Evolutionary conservation across 1,140 invertebrate species (phyloP), one percentile per base, ranked within the genome.

Genomic region (Mya arenaria): DNA sequence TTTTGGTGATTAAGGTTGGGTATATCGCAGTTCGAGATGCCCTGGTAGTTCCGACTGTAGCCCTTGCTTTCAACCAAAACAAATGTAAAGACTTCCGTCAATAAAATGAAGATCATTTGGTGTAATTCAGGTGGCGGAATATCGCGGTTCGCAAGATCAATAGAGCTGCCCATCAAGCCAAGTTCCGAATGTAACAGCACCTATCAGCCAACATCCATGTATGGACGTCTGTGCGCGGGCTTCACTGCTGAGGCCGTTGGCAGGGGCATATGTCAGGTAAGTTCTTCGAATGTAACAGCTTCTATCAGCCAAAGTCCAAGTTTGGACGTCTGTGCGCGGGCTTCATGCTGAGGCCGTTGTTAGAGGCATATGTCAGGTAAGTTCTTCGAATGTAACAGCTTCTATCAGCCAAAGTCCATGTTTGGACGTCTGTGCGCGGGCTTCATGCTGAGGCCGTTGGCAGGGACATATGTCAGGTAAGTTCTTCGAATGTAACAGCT

Each of bases 321-420:
- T 65, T 72, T 19, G 84, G 82, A 1, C 77, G 90, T 36, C 56
- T 91, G 4, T 91, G 90, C 85, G 90, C 90, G 19, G 90, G 90
- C 0, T 86, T 84, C 68, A 79, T 71, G 15, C 28, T 58, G 85
- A 44, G 55, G 41, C 52, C 4, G 65, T 39, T 19, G 83, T 73
- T 0, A 69, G 69, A 1, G 90, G 90, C 39, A 87, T 91, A 19
- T 91, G 90, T 82, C 69, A 81, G 71, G 90, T 89, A 82, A 55
- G 85, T n/a, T n/a, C n/a, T n/a, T n/a, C n/a, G n/a, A n/a, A n/a
- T n/a, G n/a, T 79, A 19, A 34, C 6, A 41, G 41, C 17, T 62
- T 63, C 25, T 91, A 86, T 60, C 60, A 71, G n/a, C 44, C 75
- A 0, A 48, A 44, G 4, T 63, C 66, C 28, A 87, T 85, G 56